Conservation (phyloP, 2,888 invertebrate genomes). For the Drosophila histrio region DNA sequence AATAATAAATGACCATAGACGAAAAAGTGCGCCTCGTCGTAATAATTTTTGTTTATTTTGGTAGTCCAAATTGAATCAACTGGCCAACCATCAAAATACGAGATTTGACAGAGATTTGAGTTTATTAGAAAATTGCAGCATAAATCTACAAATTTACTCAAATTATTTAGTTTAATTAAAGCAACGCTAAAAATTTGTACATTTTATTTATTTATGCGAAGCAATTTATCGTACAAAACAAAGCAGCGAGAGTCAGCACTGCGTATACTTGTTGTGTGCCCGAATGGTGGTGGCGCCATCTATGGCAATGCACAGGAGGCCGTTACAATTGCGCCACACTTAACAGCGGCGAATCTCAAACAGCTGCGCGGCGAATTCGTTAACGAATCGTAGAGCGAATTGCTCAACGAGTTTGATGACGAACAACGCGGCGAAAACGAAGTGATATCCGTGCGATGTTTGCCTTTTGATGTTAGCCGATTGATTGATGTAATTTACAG, state of each 20-base stretch:
- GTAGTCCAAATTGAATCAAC: constrained; percentile 27
- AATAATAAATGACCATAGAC: constrained; percentile 7
- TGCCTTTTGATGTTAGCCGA: neutral
- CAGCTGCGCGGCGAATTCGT: constrained; percentile 25
- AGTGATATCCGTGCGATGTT: neutral
- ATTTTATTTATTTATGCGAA: constrained; percentile 20
- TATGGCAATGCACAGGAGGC: constrained; percentile 5
- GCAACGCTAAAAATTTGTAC: constrained; percentile 11
- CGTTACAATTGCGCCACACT: constrained; percentile 14
- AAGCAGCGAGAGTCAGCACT: constrained; percentile 10
- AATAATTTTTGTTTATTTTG: constrained; percentile 4
- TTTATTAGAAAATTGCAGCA: constrained; percentile 52
- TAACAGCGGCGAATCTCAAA: constrained; percentile 8
- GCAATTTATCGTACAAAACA: constrained; percentile 1
- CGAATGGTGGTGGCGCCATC: constrained; percentile 37
- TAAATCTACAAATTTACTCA: constrained; percentile 28
- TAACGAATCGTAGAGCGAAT: constrained; percentile 12
- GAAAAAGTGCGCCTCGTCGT: constrained; percentile 20
- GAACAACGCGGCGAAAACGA: constrained; percentile 11
- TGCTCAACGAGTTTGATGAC: neutral
- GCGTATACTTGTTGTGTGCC: constrained; percentile 42
- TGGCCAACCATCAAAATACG: constrained; percentile 2
- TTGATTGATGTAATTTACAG: constrained; percentile 1
- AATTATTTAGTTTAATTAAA: constrained; percentile 11
- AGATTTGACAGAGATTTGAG: constrained; percentile 25